Percentiles rank a stretch among this genome's conserved stretches.
Conservation (phyloP, 2,888 invertebrate genomes). For the Metacarcinus magister region DNA sequence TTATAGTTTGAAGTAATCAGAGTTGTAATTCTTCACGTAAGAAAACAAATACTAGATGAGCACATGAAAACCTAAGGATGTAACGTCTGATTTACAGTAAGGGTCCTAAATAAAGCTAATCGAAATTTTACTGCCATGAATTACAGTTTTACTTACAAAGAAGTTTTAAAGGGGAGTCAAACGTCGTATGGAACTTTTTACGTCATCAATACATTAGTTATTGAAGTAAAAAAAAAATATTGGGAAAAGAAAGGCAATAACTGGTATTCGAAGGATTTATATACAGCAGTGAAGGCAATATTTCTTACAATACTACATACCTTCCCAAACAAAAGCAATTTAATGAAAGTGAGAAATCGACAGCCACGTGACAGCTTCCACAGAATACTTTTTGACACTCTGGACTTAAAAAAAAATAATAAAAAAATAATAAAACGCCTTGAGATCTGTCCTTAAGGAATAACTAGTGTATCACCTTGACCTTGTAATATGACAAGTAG, state of each 20-base stretch:
- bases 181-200: background rate
- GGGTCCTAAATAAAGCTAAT: too few relatives aligned
- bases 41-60: too few relatives aligned
- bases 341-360: background rate
- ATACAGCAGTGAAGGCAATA: background rate
- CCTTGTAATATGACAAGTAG: too few relatives aligned
- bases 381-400: background rate
- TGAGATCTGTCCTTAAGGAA: background rate
- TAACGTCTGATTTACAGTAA: too few relatives aligned
- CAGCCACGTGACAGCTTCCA: background rate
- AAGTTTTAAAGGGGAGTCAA: too few relatives aligned
- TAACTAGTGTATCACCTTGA: background rate
- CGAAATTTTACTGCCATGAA: too few relatives aligned
- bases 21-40: too few relatives aligned
- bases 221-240: too few relatives aligned
- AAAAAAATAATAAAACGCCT: background rate
- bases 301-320: background rate
- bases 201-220: background rate
- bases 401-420: background rate
- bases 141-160: too few relatives aligned
- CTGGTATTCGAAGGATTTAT: background rate
- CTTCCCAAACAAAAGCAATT: background rate
- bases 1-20: too few relatives aligned
- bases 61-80: too few relatives aligned
- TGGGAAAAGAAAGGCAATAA: background rate